A percentile compares a stretch with the other conserved stretches of the same genome.
Conservation (phyloP, 2,113 vertebrate species). For the Condylura cristata region DNA sequence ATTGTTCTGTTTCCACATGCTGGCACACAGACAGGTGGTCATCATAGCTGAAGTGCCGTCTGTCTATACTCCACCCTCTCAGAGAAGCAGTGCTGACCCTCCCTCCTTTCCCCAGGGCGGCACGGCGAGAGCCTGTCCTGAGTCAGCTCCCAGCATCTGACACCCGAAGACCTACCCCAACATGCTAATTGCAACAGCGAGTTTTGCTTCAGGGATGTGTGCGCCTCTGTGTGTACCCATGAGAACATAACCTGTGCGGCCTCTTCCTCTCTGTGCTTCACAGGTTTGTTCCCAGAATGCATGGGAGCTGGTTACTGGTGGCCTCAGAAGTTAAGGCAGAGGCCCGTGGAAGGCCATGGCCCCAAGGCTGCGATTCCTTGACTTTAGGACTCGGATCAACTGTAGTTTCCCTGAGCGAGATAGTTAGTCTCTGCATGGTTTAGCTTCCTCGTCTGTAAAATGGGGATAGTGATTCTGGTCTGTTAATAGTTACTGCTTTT, state of each 20-base stretch:
- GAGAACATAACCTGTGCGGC: not conserved
- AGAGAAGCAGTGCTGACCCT: not conserved
- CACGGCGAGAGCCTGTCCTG: not conserved
- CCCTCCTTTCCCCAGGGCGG: rapidly evolving
- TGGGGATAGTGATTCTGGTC: not conserved
- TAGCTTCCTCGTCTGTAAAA: not conserved
- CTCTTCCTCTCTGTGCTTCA: not conserved
- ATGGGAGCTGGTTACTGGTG: not conserved
- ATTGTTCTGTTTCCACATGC: not conserved
- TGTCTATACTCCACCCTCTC: not conserved
- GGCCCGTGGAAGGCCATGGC: not conserved
- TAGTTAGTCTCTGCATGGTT: not conserved
- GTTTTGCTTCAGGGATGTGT: not conserved
- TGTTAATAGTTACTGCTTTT: not conserved
- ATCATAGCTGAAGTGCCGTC: not conserved
- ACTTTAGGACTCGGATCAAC: not conserved
- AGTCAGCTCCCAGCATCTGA: not conserved
- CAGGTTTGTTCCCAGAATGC: not conserved
- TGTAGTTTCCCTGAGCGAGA: not conserved
- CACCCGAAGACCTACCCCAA: not conserved
- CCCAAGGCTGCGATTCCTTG: not conserved
- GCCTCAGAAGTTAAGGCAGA: not conserved
- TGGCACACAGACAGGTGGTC: not conserved
- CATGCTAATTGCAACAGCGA: not conserved
- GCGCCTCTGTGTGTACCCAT: not conserved